Conservation (phyloP, 2,888 invertebrate genomes). For the Andrena chrysosceles region DNA sequence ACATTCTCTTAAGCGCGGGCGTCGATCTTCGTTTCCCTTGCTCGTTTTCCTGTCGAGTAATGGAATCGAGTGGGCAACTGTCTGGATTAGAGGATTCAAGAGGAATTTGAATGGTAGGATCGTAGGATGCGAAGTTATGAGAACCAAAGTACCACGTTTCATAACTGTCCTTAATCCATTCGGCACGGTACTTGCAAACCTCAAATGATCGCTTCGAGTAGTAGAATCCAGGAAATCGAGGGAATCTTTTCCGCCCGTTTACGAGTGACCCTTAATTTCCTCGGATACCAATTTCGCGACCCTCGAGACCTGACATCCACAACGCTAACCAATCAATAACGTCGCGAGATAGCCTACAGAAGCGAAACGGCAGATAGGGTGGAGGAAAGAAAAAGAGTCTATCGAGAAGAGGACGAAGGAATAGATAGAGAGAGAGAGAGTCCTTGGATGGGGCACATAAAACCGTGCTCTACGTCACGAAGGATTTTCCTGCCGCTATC, state of each 20-base stretch:
- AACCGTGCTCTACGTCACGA: constrained; percentile 54
- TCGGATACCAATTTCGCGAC: constrained; percentile 19
- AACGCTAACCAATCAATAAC: constrained; percentile 48
- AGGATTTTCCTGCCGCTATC: constrained; percentile 66
- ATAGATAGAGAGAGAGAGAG: not conserved
- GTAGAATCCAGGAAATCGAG: not conserved
- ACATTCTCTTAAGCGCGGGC: not conserved
- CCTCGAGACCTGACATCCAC: constrained; percentile 23
- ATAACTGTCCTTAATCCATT: not conserved
- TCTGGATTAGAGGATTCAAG: no score
- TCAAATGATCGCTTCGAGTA: not conserved
- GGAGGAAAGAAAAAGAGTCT: constrained; percentile 7
- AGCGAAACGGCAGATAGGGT: constrained; percentile 10
- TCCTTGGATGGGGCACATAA: constrained; percentile 33
- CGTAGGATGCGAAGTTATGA: no score
- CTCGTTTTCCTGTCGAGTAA: no score
- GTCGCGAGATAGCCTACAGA: constrained; percentile 18
- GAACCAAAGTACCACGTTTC: not conserved
- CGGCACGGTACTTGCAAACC: not conserved
- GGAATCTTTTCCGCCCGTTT: constrained; percentile 2
- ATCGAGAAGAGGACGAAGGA: not conserved
- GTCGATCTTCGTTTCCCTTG: not conserved
- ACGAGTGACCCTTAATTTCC: constrained; percentile 9
- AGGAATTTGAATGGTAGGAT: no score
- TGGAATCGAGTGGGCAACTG: no score